These are phyloP conservation scores for Aphidius ervi DNA, from an alignment of 1,140 invertebrate species.

Conservation along the genomic window DNA sequence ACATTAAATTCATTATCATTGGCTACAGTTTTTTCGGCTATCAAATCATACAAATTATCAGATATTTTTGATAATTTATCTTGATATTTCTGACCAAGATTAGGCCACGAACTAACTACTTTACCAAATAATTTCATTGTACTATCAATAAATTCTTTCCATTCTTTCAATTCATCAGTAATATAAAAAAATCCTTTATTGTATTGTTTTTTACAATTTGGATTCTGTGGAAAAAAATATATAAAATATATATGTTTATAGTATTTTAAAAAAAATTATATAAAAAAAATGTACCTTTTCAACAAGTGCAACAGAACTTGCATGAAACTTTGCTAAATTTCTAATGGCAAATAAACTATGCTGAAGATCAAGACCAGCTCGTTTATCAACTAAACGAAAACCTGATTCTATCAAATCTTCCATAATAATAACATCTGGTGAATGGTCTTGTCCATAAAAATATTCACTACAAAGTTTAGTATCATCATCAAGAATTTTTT, in stretches of 20 bases:
- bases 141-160: slow-evolving; percentile 33
- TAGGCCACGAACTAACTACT: slow-evolving; percentile 43
- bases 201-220: slow-evolving; percentile 40
- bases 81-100: slow-evolving; percentile 39
- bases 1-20: slow-evolving; percentile 55
- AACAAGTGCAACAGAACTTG: slow-evolving; percentile 52
- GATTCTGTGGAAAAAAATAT: slow-evolving; percentile 36
- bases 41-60: slow-evolving; percentile 33
- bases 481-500: slow-evolving; percentile 27
- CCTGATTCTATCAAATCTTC: slow-evolving; percentile 55
- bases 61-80: slow-evolving; percentile 45
- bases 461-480: slow-evolving; percentile 31
- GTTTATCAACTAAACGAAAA: slow-evolving; percentile 55
- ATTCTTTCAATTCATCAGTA: slow-evolving; percentile 24
- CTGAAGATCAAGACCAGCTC: slow-evolving; percentile 53
- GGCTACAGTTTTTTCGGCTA: slow-evolving; percentile 28
- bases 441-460: slow-evolving; percentile 35
- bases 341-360: slow-evolving; percentile 52
- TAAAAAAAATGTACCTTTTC: slow-evolving; percentile 45
- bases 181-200: slow-evolving; percentile 40
- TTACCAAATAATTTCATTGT: slow-evolving; percentile 31
- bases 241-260: too few relatives aligned
- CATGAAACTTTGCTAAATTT: slow-evolving; percentile 59
- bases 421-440: slow-evolving; percentile 49
- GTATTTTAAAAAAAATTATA: not conserved